Base-by-base conservation (phyloP, 1,140 invertebrate species). In the Leguminivora glycinivorella region DNA sequence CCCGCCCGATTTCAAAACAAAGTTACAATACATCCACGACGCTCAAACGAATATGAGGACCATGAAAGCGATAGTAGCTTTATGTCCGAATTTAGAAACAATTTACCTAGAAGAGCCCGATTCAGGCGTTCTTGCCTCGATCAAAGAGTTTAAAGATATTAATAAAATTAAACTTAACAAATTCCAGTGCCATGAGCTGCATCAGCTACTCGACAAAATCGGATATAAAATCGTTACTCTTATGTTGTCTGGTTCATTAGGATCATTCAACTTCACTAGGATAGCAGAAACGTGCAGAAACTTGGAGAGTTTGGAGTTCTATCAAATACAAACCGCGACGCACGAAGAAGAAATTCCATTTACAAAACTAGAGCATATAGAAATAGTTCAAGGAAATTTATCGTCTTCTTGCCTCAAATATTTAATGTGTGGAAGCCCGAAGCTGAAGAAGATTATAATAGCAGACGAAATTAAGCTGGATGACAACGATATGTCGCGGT, bases 401-500 rank as follows among this genome's bases (percentile, higher is more conserved):
- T 90, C 91, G 26, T 88, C 88, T 58, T 90, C 89, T 1, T 92
- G 92, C 29, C 75, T 95, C 2, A 94, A 93, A 76, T 92, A 93
- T 73, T 84, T 95, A 38, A 92, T 95, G 79, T 93, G 92, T 69
- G 92, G 90, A 58, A 90, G 88, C 73, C 94, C 93, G 2, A 92
- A 92, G 68, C 80, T 95, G 0, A 94, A 93, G 80, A 93, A 93
- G 52, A 78, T 95, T 63, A 93, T 94, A 1, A 92, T 95, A n/a
- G 94, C 93, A 1, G 93, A 93, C 74, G 89, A 92, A 77, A 85
- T 94, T n/a, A 92, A 92, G 73, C 82, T 94, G 76, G 93, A 93
- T 25, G 94, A 95, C 80, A 92, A 93, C 52, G 94, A 95, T 84
- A 92, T 95, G 72, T 89, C 93, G 70, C 91, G 94, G 92, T 93